These are phyloP conservation scores for Desoria tigrina DNA, from an alignment of 2,888 invertebrate genomes.

Conservation along the genomic window DNA sequence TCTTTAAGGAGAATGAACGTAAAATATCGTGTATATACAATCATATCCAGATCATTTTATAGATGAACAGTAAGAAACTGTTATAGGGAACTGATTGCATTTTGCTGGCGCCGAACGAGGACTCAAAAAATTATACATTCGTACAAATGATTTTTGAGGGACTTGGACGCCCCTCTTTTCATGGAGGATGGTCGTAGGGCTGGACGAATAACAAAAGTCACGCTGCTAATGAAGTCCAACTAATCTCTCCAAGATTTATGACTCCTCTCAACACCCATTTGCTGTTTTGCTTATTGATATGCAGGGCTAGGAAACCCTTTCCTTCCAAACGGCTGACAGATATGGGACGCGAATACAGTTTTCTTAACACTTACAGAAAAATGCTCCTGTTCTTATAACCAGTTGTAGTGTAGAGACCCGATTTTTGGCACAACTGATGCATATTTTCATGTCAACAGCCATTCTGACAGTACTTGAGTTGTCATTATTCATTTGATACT, in stretches of 20 bases:
- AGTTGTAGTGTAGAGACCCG: too few species aligned
- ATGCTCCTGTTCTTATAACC: too few species aligned
- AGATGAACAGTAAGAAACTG: slow-evolving; percentile 5
- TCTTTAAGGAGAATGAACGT: too few species aligned
- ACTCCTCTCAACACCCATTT: slow-evolving; percentile 32
- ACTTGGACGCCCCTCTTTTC: slow-evolving; percentile 33
- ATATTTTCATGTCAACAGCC: too few species aligned
- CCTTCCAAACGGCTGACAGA: background rate
- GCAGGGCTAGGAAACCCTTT: background rate
- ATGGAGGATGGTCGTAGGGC: slow-evolving; percentile 36
- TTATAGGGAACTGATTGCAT: slow-evolving; percentile 7
- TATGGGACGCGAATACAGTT: background rate
- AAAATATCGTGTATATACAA: too few species aligned
- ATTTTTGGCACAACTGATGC: too few species aligned
- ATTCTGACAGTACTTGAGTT: too few species aligned
- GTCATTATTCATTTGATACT: too few species aligned
- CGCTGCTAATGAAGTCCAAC: slow-evolving; percentile 40
- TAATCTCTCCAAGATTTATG: slow-evolving; percentile 35
- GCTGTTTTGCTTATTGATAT: slow-evolving; percentile 21
- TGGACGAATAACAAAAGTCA: slow-evolving; percentile 38
- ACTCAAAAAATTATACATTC: slow-evolving; percentile 30
- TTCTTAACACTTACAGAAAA: too few species aligned
- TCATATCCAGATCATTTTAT: too few species aligned
- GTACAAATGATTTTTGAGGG: slow-evolving; percentile 38
- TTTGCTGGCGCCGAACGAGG: slow-evolving; percentile 23